Conservation (phyloP, 2,888 invertebrate species). For the Ectropis crepuscularia region DNA sequence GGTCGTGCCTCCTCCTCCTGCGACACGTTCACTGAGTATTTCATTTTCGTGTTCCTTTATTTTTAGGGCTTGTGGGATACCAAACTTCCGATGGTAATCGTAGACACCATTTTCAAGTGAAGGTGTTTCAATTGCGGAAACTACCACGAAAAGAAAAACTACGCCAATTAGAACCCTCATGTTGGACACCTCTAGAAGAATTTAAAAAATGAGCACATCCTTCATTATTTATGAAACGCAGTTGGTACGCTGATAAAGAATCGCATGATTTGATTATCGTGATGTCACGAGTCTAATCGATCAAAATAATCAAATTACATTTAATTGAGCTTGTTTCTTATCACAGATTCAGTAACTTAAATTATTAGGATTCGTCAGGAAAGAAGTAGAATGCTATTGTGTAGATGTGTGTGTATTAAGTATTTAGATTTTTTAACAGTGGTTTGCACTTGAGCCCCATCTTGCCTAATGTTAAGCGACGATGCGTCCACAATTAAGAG, state of each 20-base stretch:
- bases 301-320: too few relatives aligned
- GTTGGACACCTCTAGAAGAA: neutral
- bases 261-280: neutral
- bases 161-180: neutral
- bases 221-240: neutral
- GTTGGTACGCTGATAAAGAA: neutral
- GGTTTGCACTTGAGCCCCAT: too few relatives aligned
- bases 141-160: slow-evolving; percentile 36
- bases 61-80: slow-evolving; percentile 53
- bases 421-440: too few relatives aligned
- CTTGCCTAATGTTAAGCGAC: too few relatives aligned
- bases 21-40: slow-evolving; percentile 42
- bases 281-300: too few relatives aligned
- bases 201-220: neutral
- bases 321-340: too few relatives aligned
- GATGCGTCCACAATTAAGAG: too few relatives aligned
- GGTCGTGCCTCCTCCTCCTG: slow-evolving; percentile 51
- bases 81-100: slow-evolving; percentile 51
- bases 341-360: too few relatives aligned
- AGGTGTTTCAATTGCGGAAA: slow-evolving; percentile 32
- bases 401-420: too few relatives aligned
- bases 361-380: too few relatives aligned
- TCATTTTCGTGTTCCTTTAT: slow-evolving; percentile 51
- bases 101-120: slow-evolving; percentile 44
- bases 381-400: too few relatives aligned